A percentile compares a stretch with the other conserved stretches of the same genome.
phyloP scores from a whole-genome alignment of 1,140 invertebrate species.

The Limonius californicus region DNA sequence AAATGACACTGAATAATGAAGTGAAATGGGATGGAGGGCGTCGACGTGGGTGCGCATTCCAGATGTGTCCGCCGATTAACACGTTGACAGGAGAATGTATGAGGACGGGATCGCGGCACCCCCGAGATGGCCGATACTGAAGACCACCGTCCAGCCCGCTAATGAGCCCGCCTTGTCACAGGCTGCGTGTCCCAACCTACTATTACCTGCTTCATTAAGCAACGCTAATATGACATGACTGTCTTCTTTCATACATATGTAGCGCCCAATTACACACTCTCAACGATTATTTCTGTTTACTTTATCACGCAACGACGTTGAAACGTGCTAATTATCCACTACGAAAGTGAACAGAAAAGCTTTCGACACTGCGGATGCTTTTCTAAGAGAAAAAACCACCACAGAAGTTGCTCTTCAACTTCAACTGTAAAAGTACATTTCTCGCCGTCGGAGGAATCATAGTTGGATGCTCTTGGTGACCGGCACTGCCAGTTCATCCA shows the following conservation, averaged over 20 bases:
- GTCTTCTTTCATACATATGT: conserved; percentile 35
- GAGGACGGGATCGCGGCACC: conserved; percentile 25
- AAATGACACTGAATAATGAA: conserved; percentile 38
- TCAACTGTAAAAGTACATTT: too few relatives aligned
- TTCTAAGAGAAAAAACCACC: too few relatives aligned
- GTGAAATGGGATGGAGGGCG: conserved; percentile 32
- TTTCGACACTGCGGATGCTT: background rate
- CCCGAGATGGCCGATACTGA: conserved; percentile 19
- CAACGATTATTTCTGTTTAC: conserved; percentile 38
- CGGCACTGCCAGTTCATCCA: too few relatives aligned
- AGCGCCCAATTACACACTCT: conserved; percentile 36
- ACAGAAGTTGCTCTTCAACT: too few relatives aligned
- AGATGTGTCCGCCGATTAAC: conserved; percentile 31
- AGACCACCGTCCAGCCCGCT: conserved; percentile 24
- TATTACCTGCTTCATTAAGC: conserved; percentile 41
- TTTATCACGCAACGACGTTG: conserved; percentile 33
- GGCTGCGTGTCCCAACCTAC: conserved; percentile 33
- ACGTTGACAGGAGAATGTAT: conserved; percentile 30
- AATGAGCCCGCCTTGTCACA: conserved; percentile 34
- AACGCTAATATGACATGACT: conserved; percentile 41
- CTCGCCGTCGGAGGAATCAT: too few relatives aligned
- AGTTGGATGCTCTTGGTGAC: too few relatives aligned
- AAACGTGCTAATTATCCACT: conserved; percentile 18
- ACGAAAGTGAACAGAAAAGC: conserved; percentile 5
- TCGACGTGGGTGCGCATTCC: conserved; percentile 38